Conservation (phyloP, 2,888 invertebrate genomes). For the Athalia circularis region DNA sequence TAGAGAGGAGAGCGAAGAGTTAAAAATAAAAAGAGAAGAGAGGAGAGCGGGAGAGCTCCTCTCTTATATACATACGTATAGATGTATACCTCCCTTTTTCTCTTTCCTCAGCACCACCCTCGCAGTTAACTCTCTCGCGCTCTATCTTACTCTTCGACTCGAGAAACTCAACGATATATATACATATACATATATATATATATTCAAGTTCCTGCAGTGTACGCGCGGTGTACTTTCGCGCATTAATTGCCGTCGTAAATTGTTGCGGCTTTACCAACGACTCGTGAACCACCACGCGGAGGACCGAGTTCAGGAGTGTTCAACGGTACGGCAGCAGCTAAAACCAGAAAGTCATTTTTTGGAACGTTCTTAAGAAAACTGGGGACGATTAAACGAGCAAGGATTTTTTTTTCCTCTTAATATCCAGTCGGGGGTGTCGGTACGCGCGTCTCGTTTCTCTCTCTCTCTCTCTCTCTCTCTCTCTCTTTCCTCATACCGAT, state of each 20-base stretch:
- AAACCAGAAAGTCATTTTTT: too few species aligned
- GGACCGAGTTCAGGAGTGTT: neutral
- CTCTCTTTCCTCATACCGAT: too few species aligned
- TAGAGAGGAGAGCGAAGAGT: slow-evolving; percentile 1
- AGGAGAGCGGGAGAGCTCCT: slow-evolving; percentile 12
- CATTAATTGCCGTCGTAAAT: slow-evolving; percentile 74
- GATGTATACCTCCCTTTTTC: slow-evolving; percentile 54
- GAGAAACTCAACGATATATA: slow-evolving; percentile 51
- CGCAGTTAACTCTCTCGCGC: slow-evolving; percentile 49
- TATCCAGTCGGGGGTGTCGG: too few species aligned
- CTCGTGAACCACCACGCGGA: slow-evolving; percentile 22
- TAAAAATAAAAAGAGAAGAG: slow-evolving; percentile 6
- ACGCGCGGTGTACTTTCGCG: slow-evolving; percentile 70
- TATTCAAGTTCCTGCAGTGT: too few species aligned
- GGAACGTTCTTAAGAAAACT: too few species aligned
- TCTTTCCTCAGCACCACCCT: slow-evolving; percentile 50
- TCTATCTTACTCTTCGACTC: slow-evolving; percentile 47
- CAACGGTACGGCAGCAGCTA: too few species aligned
- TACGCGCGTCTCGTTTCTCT: too few species aligned
- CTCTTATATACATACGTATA: slow-evolving; percentile 54
- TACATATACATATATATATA: slow-evolving; percentile 54
- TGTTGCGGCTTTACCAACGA: slow-evolving; percentile 61
- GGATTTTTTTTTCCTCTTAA: too few species aligned
- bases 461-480: too few species aligned
- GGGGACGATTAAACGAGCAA: too few species aligned